Evolutionary conservation across 2,797 vertebrate species (phyloP).

Genomic region (Acanthurus tractus): DNA sequence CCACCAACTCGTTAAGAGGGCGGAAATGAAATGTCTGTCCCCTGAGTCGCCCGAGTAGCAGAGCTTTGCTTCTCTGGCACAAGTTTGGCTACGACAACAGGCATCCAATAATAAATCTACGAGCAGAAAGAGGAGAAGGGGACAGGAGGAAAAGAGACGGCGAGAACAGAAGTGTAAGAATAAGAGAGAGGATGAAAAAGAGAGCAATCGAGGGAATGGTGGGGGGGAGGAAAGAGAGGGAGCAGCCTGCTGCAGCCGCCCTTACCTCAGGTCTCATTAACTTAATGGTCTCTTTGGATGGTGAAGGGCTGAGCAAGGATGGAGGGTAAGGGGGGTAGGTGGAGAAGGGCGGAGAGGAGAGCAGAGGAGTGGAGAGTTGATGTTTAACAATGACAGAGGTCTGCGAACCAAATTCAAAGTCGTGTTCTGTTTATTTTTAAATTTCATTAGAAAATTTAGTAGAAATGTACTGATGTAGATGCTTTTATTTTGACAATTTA

Average conservation of each 20-base stretch:
- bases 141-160: constrained; percentile 55
- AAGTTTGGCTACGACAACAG: constrained; percentile 62
- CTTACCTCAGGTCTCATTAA: constrained; percentile 91
- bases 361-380: constrained; percentile 1
- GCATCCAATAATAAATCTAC: constrained; percentile 58
- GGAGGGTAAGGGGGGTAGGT: constrained; percentile 6
- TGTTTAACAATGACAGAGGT: constrained; percentile 8
- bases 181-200: constrained; percentile 19
- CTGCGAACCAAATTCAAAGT: constrained; percentile 9
- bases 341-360: constrained; percentile 8
- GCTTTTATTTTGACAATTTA: constrained; percentile 12
- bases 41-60: constrained; percentile 75
- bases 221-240: constrained; percentile 21
- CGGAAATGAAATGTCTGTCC: constrained; percentile 96
- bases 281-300: constrained; percentile 89
- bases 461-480: neutral
- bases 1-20: constrained; percentile 92
- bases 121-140: constrained; percentile 24
- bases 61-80: constrained; percentile 63
- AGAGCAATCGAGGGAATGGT: constrained; percentile 27
- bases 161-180: constrained; percentile 21
- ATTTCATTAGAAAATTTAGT: constrained; percentile 1
- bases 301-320: constrained; percentile 67
- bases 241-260: constrained; percentile 81
- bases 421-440: constrained; percentile 3